phyloP scores from a whole-genome alignment of 35 echinoderm and acorn worm genomes.

The Heliocidaris erythrogramma region DNA sequence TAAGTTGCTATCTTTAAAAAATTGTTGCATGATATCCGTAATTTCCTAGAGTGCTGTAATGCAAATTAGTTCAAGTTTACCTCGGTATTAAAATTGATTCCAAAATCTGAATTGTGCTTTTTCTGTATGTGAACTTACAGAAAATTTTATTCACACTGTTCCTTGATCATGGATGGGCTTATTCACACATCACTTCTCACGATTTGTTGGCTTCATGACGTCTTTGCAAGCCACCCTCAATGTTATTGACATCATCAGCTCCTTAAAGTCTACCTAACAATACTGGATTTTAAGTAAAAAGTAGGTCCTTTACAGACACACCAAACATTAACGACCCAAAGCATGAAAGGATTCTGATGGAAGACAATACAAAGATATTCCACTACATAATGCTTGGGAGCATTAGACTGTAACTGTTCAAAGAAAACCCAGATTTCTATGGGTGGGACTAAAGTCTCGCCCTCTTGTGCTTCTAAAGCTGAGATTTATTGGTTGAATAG shows the following conservation, averaged over 20 bases:
- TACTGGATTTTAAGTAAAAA: no score
- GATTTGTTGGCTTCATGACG: neutral
- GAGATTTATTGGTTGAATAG: neutral
- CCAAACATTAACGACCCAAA: neutral
- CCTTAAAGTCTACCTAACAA: no score
- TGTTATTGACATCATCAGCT: no score
- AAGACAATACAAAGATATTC: neutral
- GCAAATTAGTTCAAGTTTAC: no score
- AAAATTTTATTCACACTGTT: no score
- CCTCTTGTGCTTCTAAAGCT: neutral
- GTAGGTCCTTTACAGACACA: neutral
- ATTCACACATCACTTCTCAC: neutral
- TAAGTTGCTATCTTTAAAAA: no score
- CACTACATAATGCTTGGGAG: neutral
- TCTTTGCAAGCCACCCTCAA: neutral
- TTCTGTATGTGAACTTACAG: no score
- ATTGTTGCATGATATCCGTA: no score
- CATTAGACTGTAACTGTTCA: neutral
- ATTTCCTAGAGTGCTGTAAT: no score
- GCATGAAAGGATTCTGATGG: neutral
- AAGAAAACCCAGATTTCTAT: conserved; percentile 2
- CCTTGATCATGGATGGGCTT: neutral
- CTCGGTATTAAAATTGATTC: no score
- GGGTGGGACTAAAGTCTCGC: neutral
- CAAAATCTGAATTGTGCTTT: no score